A percentile compares a stretch with the other conserved stretches of the same genome.
Evolutionary conservation across 2,797 vertebrate genomes (phyloP).

Genomic region (Brachyalestes nurse): DNA sequence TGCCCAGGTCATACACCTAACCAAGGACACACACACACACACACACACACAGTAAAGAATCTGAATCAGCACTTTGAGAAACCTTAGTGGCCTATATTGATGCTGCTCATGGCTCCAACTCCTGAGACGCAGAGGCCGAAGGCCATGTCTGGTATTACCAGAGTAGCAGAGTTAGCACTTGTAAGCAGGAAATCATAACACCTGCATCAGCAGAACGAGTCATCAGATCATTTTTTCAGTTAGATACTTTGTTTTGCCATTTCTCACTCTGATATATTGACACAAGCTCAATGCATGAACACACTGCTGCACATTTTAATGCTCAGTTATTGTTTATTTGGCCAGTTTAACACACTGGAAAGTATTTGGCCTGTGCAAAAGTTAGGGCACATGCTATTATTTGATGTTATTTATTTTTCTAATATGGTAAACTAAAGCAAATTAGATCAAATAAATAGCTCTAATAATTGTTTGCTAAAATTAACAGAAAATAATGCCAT

Average conservation of each 20-base stretch:
- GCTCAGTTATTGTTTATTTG: no score
- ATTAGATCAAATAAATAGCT: no score
- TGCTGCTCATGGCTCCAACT: slow-evolving; percentile 19
- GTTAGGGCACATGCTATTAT: no score
- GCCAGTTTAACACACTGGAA: no score
- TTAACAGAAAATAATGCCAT: not conserved
- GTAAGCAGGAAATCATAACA: not conserved
- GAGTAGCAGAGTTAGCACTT: slow-evolving; percentile 17
- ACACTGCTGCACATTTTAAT: no score
- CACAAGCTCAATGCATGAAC: no score
- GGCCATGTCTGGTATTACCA: not conserved
- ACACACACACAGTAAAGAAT: slow-evolving; percentile 23
- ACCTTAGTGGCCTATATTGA: slow-evolving; percentile 31
- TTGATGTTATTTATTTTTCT: no score
- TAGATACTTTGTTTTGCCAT: not conserved
- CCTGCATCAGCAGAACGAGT: slow-evolving; percentile 2
- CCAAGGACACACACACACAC: slow-evolving; percentile 42
- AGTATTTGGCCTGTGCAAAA: no score
- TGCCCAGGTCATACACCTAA: slow-evolving; percentile 86
- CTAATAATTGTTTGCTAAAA: no score
- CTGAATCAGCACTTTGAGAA: slow-evolving; percentile 45
- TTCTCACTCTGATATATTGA: not conserved
- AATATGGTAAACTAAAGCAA: no score
- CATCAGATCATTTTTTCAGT: not conserved
- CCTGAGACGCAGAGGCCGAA: slow-evolving; percentile 30